Evolutionary conservation across 2,797 vertebrate species (phyloP), one percentile per base, ranked within the genome.

Genomic region (Tauraco hartlaubi): DNA sequence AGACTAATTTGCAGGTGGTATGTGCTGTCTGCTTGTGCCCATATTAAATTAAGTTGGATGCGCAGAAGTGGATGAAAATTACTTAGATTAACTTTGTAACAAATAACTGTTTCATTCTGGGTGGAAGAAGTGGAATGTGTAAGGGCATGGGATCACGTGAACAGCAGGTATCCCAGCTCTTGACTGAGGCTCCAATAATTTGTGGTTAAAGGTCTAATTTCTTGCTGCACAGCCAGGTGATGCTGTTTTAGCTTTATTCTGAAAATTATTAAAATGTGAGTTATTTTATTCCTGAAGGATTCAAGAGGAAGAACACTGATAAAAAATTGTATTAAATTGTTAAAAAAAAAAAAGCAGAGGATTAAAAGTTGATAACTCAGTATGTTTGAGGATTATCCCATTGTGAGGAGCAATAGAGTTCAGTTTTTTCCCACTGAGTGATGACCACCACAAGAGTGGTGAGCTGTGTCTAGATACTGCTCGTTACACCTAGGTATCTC

Each of bases 231-330:
- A 54, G 6, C 23, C 73, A 16, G 62, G 21, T 35, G 29, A 20
- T 55, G 37, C 14, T 83, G 52, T 76, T 26, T 93, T 77, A 59
- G 4, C 8, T 74, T 43, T 80, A 9, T 39, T 77, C 22, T 49
- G 62, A 82, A 78, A 78, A 69, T n/a, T 49, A 37, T 49, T 82
- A 56, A 90, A 56, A 61, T 54, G 12, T 13, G 4, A 64, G 11
- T 49, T 64, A 31, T 68, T 85, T 85, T 72, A 64, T 72, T 82
- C 22, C 33, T 90, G 58, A 68, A 82, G 25, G 61, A 83, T 49
- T 75, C 12, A 55, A 79, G 52, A 74, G 18, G 22, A 92, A 73
- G 29, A 93, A 20, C 9, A 28, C 17, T 18, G 80, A 59, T 80
- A 74, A 48, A 49, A 64, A 61, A 77, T 56, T 6, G 25, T 86